Base-by-base conservation (phyloP, 2,888 invertebrate species). In the Epistrophella euchroma region DNA sequence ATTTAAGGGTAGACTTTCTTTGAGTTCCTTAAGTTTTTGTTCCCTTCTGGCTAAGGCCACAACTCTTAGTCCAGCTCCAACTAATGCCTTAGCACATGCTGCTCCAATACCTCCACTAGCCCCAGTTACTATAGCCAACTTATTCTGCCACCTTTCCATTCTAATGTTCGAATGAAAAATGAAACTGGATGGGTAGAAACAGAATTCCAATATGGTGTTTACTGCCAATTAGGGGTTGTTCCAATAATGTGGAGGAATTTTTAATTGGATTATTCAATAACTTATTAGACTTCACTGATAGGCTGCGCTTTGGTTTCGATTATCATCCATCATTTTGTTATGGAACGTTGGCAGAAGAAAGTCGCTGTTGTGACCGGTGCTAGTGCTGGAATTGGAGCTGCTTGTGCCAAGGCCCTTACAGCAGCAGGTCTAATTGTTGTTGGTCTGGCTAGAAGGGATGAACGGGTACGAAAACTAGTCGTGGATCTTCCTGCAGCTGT, bases 361-460 rank as follows among this genome's bases (percentile, higher is more conserved):
- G 93, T 94, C 0, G 95, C 95, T 0, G 92, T 95, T 58, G 95
- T 95, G 60, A 95, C 95, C 4, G 95, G 95, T 52, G 95, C 94
- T 19, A 95, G 95, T 90, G 92, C 93, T 0, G 95, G 95, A 6
- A 95, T 95, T 72, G 95, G 94, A 13, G 93, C 93, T 2, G 93
- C 93, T 11, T 93, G 93, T 78, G 91, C 92, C 0, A 90, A 91
- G 43, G 91, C 92, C 11, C 89, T 94, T 43, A 92, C 93, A 4
- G 89, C 91, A 71, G 91, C 93, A 37, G 95, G 95, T 3, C 89
- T 95, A 88, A 91, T 92, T 68, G 95, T 95, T 2, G 92, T 94
- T 0, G 94, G 94, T 0, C 90, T 94, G 88, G 94, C 94, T 0
- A 91, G 94, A 64, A 92, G 94, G 64, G 90, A 93, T 19, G 93